These are phyloP conservation scores for Tachysurus fulvidraco DNA, from an alignment of 2,113 vertebrate genomes.

Conservation along the genomic window DNA sequence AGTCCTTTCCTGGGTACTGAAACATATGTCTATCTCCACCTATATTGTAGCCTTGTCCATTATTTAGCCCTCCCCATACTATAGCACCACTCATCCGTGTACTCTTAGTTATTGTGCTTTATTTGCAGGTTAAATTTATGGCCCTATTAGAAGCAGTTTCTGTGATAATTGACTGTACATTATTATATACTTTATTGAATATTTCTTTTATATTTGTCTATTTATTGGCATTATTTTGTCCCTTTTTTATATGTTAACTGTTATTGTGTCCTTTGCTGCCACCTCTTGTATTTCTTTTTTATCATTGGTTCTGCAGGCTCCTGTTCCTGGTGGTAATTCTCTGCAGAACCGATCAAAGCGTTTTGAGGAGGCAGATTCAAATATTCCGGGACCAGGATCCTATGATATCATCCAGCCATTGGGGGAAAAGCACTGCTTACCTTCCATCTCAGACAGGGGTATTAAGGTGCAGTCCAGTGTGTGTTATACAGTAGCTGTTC, in stretches of 20 bases:
- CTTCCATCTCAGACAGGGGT: slow-evolving; percentile 16
- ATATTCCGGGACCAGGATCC: slow-evolving; percentile 75
- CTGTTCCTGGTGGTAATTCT: slow-evolving; percentile 71
- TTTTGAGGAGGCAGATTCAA: slow-evolving; percentile 69
- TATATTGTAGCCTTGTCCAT: not conserved
- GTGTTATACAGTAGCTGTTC: not conserved
- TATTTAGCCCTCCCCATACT: not conserved
- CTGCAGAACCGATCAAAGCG: slow-evolving; percentile 75
- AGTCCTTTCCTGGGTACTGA: slow-evolving; percentile 70
- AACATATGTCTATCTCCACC: not conserved
- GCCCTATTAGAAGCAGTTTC: no score
- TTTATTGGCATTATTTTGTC: no score
- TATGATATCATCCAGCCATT: slow-evolving; percentile 60
- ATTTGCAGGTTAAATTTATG: no score
- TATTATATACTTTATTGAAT: no score
- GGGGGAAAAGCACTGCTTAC: not conserved
- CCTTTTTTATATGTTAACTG: no score
- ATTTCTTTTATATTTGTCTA: no score
- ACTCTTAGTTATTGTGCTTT: not conserved
- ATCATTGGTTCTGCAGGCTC: slow-evolving; percentile 54
- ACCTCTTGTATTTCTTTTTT: not conserved
- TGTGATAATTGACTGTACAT: no score
- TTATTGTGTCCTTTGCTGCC: no score
- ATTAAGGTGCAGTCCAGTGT: slow-evolving; percentile 23
- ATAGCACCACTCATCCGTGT: not conserved